phyloP scores from a whole-genome alignment of 1,140 invertebrate genomes.

The Apolygus lucorum region DNA sequence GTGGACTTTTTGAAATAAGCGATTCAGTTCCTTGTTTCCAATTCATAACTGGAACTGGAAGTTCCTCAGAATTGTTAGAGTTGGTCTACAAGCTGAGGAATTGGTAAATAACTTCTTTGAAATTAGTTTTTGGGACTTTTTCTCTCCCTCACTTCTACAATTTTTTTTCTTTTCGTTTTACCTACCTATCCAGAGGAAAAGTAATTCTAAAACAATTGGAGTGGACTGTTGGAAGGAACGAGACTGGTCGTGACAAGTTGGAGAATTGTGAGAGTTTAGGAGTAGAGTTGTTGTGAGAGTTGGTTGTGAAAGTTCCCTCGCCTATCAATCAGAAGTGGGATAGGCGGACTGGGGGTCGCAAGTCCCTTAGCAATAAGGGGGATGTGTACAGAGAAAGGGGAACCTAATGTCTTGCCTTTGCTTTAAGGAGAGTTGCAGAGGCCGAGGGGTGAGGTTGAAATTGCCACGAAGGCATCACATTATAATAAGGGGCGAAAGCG shows the following conservation, averaged over 20 bases:
- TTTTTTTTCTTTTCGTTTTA: neutral
- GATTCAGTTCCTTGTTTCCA: too few relatives aligned
- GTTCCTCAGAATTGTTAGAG: too few relatives aligned
- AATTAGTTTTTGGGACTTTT: neutral
- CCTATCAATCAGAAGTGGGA: slow-evolving; percentile 11
- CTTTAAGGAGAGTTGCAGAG: neutral
- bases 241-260: neutral
- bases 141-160: neutral
- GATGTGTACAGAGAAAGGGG: slow-evolving; percentile 7
- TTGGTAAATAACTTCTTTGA: neutral
- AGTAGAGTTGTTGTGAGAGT: neutral
- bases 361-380: slow-evolving; percentile 10
- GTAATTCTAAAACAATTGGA: neutral
- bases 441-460: neutral
- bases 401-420: slow-evolving; percentile 10
- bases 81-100: neutral
- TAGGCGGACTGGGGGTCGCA: neutral
- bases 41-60: too few relatives aligned
- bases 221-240: neutral
- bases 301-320: neutral
- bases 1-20: too few relatives aligned
- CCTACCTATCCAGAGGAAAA: neutral
- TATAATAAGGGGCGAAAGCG: slow-evolving; percentile 1
- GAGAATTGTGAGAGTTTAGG: slow-evolving; percentile 5
- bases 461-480: slow-evolving; percentile 14